Base-by-base conservation (phyloP, 35 echinoderm and acorn worm genomes). In the Chiridota heheva region DNA sequence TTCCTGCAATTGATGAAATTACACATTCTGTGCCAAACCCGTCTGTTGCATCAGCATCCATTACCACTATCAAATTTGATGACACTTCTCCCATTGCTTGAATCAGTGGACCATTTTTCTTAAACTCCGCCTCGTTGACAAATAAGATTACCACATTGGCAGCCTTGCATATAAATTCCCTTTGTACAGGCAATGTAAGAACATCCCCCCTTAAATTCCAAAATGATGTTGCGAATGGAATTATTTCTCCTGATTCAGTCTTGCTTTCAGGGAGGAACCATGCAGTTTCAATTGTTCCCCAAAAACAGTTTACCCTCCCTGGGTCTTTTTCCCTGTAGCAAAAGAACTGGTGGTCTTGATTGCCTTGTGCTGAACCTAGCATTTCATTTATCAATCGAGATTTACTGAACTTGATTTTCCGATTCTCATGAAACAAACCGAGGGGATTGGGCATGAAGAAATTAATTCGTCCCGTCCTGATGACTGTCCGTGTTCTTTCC, bases 361-460 rank as follows among this genome's bases (percentile, higher is more conserved):
- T 34, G 30, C 67, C 67, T n/a, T 71, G 67, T 20, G 24, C 42
- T 24, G 38, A 28, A 20, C 67, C 67, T 7, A 71, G 1, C 3
- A 44, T 44, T 44, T 48, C 15, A 73, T 73, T 73, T 31, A 73
- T 40, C 16, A 73, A 13, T 45, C 20, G 32, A 48, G 70, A 73
- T 33, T 73, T 73, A 2, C 43, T 49, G 34, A 73, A 49, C 36
- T 18, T 4, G 55, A 40, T n/a, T 73, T 25, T 5, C 70, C 70
- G 4, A 73, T 73, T 73, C 70, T 22, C 33, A 73, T 49, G 5
- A 73, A 20, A 22, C 43, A 73, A 49, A 51, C 70, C 32, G 70
- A 49, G 40, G 35, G 55, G 1, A 44, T 29, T 0, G 70, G 43
- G 18, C 55, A 22, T 49, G 70, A 32, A 44, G 55, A 42, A 30